Base-by-base conservation (phyloP, 2,888 invertebrate species). In the Seira sanloemensis region DNA sequence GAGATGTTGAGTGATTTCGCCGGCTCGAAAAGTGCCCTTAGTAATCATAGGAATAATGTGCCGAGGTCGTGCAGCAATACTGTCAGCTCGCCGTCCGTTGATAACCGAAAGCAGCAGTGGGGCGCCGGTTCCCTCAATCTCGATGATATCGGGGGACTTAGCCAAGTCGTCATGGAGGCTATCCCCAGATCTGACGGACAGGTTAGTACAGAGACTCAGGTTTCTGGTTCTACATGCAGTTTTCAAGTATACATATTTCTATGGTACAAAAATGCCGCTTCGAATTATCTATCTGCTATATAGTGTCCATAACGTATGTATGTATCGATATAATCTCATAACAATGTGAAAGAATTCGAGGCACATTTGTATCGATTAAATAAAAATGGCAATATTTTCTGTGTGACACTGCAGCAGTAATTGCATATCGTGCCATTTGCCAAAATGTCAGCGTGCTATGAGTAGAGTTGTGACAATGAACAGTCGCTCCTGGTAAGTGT, bases 1-100 rank as follows among this genome's bases (percentile, higher is more conserved):
- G 81, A 77, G 2, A 16, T 76, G 26, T 46, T 66, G 7, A 77
- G 66, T 50, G 89, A 89, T 12, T 88, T 88, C 80, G 85, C 73
- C 16, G 77, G 80, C n/a, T 67, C 83, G 5, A 86, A 84, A 69
- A 78, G 73, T 73, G 80, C 79, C 37, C 77, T 77, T 58, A 76
- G 25, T 66, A 83, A 83, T 69, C 76, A 69, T 73, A 69, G 65
- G 18, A 66, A 71, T 76, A 80, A 75, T 73, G 65, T 80, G 69
- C 68, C 80, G n/a, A 67, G 80, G 23, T 75, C 74, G 5, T 26
- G 68, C 25, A 80, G 80, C 25, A 80, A 80, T 46, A 80, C 80
- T 18, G 80, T 80, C 1, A 75, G 74, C 75, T 66, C 80, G 4
- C 80, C 80, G 68, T 80, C 80, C 75, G 69, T 68, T 18, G 80